Evolutionary conservation across 2,113 vertebrate genomes (phyloP).

Genomic region (Ondatra zibethicus): DNA sequence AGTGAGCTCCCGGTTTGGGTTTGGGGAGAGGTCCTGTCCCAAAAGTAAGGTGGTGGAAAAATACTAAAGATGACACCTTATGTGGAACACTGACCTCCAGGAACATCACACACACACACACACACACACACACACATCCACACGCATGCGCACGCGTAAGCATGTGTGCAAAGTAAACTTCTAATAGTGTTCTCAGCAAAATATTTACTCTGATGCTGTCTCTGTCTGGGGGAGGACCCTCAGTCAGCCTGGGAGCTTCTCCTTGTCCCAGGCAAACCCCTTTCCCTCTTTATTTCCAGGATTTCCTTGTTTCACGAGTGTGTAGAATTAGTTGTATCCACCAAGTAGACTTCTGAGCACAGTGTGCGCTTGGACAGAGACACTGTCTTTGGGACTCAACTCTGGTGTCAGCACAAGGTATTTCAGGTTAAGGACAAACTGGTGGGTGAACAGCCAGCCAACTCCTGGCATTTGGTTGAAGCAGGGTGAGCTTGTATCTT

Average conservation of each 20-base stretch:
- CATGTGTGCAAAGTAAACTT: not conserved
- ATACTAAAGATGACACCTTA: not conserved
- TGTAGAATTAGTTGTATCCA: not conserved
- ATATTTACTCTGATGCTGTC: not conserved
- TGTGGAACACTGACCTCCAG: not conserved
- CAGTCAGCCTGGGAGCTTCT: not conserved
- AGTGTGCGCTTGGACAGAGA: not conserved
- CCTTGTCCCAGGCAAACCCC: not conserved
- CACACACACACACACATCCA: not conserved
- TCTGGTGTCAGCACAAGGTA: not conserved
- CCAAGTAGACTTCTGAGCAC: not conserved
- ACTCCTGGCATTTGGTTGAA: not conserved
- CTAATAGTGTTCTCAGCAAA: not conserved
- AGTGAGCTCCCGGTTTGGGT: not conserved
- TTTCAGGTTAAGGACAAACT: not conserved
- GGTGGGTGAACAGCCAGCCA: not conserved
- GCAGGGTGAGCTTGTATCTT: not conserved
- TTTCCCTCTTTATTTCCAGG: not conserved
- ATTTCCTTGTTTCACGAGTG: not conserved
- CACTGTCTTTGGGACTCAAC: not conserved
- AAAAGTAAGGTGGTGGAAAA: not conserved
- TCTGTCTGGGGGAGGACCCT: not conserved
- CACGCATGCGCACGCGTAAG: not conserved
- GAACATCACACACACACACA: not conserved
- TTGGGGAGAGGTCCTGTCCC: not conserved